Base-by-base conservation (phyloP, 2,888 invertebrate species). In the Plagiodera versicolora region DNA sequence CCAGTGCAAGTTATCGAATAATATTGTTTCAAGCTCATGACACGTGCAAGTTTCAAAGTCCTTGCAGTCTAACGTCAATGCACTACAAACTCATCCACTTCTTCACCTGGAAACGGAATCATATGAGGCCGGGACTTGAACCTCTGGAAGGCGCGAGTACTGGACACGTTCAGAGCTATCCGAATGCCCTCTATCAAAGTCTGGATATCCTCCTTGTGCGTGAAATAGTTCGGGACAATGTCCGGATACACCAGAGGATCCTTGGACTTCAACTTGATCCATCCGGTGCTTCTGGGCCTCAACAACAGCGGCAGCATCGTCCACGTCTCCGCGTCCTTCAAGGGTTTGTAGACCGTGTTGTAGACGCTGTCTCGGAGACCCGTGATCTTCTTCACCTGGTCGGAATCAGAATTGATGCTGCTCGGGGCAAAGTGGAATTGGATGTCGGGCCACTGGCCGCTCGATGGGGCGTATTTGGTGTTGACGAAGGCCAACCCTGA, bases 191-290 rank as follows among this genome's bases (percentile, higher is more conserved):
- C 94, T 0, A 89, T 89, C 1, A 95, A 77, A 0, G 89, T 86
- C 67, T 88, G 83, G 11, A 94, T 83, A 72, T 98, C 97, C 73
- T 91, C 87, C 66, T 88, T 88, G 69, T 93, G 89, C 0, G 92
- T 88, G 75, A 98, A 91, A 77, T 98, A 98, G 77, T 97, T 96
- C 0, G 97, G 95, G 75, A 92, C 91, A 56, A 98, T 90, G 11
- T 90, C 86, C 0, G 96, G 97, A 64, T 91, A 87, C 0, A 90
- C 87, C 66, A 88, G 83, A 0, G 96, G 95, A 78, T 96, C 90
- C 35, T 83, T 85, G 50, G 91, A 92, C 67, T 87, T 88, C 16
- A 98, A 80, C 53, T 89, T 87, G n/a, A 98, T 82, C 86, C 89
- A 89, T 0, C 98, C 98, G 0, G 87, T 86, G 75, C 95, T 95